Conservation (phyloP, 2,888 invertebrate species). For the Thalpophila matura region DNA sequence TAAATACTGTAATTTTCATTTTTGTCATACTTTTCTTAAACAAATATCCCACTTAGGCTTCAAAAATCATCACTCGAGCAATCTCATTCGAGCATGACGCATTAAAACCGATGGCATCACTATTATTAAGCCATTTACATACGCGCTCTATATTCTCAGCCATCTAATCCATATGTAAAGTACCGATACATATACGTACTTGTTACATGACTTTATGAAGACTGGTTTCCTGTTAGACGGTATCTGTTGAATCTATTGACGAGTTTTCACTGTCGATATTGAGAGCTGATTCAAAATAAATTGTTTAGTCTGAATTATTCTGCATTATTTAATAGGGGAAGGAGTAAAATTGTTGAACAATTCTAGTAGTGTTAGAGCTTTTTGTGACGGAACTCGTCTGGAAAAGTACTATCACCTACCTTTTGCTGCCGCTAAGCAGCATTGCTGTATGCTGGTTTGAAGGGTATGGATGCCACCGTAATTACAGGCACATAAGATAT, state of each 20-base stretch:
- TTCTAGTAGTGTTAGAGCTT: no score
- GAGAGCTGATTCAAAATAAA: slow-evolving; percentile 37
- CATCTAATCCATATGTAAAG: slow-evolving; percentile 59
- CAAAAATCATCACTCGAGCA: slow-evolving; percentile 17
- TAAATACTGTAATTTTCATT: no score
- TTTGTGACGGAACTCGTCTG: no score
- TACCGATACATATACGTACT: slow-evolving; percentile 51
- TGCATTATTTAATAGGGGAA: neutral
- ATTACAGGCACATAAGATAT: no score
- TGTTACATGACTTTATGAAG: slow-evolving; percentile 57
- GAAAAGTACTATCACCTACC: no score
- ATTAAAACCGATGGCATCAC: slow-evolving; percentile 43
- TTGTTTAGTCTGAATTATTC: neutral
- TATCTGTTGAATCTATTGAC: slow-evolving; percentile 58
- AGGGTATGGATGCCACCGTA: no score
- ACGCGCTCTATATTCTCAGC: slow-evolving; percentile 68
- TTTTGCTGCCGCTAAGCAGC: no score
- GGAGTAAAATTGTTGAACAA: no score
- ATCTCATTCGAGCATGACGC: slow-evolving; percentile 18
- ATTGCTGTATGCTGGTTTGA: no score
- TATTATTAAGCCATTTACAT: slow-evolving; percentile 74
- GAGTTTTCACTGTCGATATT: slow-evolving; percentile 56
- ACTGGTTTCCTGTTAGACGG: slow-evolving; percentile 56
- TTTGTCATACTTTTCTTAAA: neutral
- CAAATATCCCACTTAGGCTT: neutral